Conservation (phyloP, 1,140 invertebrate genomes). For the Maniola jurtina region DNA sequence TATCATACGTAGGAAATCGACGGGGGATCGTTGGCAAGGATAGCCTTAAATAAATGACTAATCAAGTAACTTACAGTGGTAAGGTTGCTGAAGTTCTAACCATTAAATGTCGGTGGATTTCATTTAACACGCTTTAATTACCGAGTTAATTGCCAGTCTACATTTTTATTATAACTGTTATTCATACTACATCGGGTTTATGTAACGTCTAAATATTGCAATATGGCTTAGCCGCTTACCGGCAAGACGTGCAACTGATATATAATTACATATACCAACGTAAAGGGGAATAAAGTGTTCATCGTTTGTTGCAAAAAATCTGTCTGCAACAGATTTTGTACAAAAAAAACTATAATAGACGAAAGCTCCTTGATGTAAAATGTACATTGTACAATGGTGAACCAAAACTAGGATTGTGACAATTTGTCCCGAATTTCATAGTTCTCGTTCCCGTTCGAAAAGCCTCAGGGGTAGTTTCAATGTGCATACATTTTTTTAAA, state of each 20-base stretch:
- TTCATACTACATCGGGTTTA: not conserved
- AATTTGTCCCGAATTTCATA: slow-evolving; percentile 24
- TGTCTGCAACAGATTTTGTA: not conserved
- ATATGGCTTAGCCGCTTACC: no score
- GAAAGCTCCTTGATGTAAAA: slow-evolving; percentile 15
- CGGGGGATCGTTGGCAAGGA: no score
- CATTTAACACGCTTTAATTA: not conserved
- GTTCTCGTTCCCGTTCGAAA: slow-evolving; percentile 20
- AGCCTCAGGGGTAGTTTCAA: slow-evolving; percentile 18
- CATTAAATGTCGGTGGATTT: not conserved
- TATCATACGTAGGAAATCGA: no score
- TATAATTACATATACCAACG: no score
- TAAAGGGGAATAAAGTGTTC: no score
- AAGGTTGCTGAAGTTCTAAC: not conserved
- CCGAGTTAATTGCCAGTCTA: not conserved
- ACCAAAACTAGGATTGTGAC: slow-evolving; percentile 21
- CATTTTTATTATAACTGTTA: not conserved
- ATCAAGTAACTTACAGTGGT: not conserved
- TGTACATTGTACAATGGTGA: slow-evolving; percentile 26
- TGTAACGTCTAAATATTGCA: not conserved
- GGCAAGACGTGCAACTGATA: no score
- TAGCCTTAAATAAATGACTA: no score
- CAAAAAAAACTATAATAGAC: slow-evolving; percentile 19
- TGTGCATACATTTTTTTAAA: slow-evolving; percentile 13
- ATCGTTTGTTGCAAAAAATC: not conserved